Percentiles rank a stretch among this genome's conserved stretches.
Conservation (phyloP, 2,888 invertebrate genomes). For the Andrena fulva region DNA sequence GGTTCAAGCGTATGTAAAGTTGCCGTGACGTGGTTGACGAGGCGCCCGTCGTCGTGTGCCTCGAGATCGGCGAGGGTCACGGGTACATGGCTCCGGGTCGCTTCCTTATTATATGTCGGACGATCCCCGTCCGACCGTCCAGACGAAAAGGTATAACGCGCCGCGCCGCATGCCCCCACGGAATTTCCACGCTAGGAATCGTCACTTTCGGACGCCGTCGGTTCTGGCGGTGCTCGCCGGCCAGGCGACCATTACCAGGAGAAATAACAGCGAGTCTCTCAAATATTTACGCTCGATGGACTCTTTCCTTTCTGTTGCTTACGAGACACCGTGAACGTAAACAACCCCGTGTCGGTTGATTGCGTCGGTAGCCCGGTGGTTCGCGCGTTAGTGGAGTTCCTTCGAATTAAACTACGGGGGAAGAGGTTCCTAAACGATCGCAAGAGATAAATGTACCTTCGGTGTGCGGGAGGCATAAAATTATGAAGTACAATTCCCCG, state of each 20-base stretch:
- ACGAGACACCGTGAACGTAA: neutral
- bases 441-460: conserved; percentile 22
- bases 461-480: conserved; percentile 33
- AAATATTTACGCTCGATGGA: neutral
- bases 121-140: conserved; percentile 26
- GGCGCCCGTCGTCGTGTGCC: conserved; percentile 63
- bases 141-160: conserved; percentile 21
- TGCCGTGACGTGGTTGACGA: conserved; percentile 78
- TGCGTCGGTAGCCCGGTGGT: neutral
- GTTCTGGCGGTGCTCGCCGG: neutral
- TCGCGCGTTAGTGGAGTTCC: neutral
- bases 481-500: conserved; percentile 23
- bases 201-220: conserved; percentile 27
- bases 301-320: conserved; percentile 4
- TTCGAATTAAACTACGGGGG: conserved; percentile 1
- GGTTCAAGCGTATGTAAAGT: conserved; percentile 81
- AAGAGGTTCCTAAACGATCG: neutral
- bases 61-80: conserved; percentile 64
- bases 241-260: conserved; percentile 1
- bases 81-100: conserved; percentile 64
- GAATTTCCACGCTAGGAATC: conserved; percentile 32
- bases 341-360: neutral
- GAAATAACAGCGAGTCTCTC: conserved; percentile 16
- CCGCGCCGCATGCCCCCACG: neutral
- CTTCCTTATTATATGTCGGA: conserved; percentile 74